phyloP scores from a whole-genome alignment of 2,113 vertebrate species.

The Neofelis nebulosa region DNA sequence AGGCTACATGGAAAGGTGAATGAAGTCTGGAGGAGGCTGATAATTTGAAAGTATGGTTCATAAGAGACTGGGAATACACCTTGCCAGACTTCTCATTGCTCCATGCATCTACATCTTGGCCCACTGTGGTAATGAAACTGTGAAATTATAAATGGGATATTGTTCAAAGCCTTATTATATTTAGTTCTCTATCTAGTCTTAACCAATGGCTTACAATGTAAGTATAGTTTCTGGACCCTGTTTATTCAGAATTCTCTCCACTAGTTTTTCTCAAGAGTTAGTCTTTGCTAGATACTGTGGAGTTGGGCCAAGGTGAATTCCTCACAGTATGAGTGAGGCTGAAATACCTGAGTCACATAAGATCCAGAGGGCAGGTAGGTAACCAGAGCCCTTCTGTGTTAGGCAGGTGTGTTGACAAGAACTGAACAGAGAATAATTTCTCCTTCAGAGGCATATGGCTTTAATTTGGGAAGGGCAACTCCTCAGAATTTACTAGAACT shows the following conservation, averaged over 20 bases:
- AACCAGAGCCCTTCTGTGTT: background rate
- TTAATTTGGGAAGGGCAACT: background rate
- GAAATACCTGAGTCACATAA: background rate
- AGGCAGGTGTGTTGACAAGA: background rate
- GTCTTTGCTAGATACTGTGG: background rate
- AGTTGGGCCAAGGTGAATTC: background rate
- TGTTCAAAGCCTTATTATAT: background rate
- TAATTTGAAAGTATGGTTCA: background rate
- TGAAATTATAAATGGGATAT: background rate
- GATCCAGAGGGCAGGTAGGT: background rate
- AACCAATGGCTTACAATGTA: background rate
- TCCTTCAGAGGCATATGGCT: background rate
- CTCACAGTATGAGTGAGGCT: background rate
- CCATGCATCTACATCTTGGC: background rate
- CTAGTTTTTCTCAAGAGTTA: background rate
- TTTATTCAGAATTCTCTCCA: slow-evolving; percentile 1
- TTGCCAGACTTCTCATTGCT: background rate
- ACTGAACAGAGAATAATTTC: background rate
- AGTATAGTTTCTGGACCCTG: background rate
- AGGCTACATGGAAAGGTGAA: background rate
- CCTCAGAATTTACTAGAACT: background rate
- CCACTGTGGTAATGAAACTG: background rate
- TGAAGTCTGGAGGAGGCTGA: background rate
- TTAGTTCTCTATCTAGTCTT: background rate
- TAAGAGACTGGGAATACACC: background rate